Evolutionary conservation across 1,140 invertebrate genomes (phyloP), one percentile per base, ranked within the genome.

Genomic region (Bombus huntii): DNA sequence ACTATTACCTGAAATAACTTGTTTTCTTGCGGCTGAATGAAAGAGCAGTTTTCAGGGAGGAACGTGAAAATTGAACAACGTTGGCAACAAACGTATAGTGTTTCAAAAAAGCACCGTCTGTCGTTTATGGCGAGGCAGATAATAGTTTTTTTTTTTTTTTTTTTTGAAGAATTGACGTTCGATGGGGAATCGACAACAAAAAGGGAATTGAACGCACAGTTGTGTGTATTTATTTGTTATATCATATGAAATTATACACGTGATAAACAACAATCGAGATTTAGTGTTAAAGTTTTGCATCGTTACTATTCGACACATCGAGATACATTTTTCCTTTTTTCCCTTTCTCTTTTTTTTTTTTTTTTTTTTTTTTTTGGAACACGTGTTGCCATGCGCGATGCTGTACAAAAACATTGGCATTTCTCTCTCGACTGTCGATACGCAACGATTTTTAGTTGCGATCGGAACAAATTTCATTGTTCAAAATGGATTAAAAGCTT

Each of bases 1-100:
- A 59, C 76, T 71, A 76, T 79, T 84, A 79, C n/a, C 66, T 65
- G 83, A 72, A 85, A 85, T 47, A 85, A 80, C 76, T 79, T 80
- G 83, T 85, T 71, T 80, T 57, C 83, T 85, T 62, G 76, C 34
- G 15, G 42, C n/a, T 53, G 68, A 80, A 73, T 80, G 76, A 73
- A 80, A 80, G 76, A 65, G 68, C n/a, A 71, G 39, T 47, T 39
- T 80, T 66, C 18, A 1, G 6, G 0, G 66, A 66, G 65, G 31
- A 8, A 9, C 59, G 53, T 8, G 74, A 80, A 80, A 85, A 85
- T 73, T 71, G 68, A 85, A 62, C 31, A 15, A 57, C 75, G 53
- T n/a, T 37, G 71, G 9, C 0, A 6, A 42, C 9, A 31, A 39
- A 25, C 10, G 65, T 37, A 13, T 76, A 10, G 34, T 25, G 59